A percentile compares a stretch with the other conserved stretches of the same genome.
Evolutionary conservation across 2,113 vertebrate species (phyloP).

Genomic region (Phalacrocorax carbo): DNA sequence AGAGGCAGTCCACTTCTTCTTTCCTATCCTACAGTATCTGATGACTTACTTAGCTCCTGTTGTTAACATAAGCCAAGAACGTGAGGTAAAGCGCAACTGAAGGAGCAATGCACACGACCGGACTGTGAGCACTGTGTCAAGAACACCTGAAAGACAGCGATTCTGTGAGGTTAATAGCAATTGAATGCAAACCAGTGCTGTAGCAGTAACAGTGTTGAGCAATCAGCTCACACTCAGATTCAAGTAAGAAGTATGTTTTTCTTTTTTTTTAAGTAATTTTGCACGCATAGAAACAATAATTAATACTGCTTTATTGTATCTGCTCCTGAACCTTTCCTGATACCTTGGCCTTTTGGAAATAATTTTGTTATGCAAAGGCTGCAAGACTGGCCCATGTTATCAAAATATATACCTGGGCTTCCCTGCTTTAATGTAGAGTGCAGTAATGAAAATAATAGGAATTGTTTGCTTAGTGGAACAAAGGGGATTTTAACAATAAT

Average conservation of each 20-base stretch:
- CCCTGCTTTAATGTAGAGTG: constrained; percentile 53
- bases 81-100: not conserved
- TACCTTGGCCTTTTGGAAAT: constrained; percentile 57
- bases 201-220: not conserved
- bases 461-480: constrained; percentile 74
- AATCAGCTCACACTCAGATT: not conserved
- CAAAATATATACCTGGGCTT: constrained; percentile 39
- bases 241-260: not conserved
- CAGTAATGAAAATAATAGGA: constrained; percentile 67
- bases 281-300: constrained; percentile 27
- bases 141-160: not conserved
- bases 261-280: constrained; percentile 16
- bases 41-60: not conserved
- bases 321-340: not conserved
- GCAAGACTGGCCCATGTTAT: constrained; percentile 30
- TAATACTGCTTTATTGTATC: constrained; percentile 8
- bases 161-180: not conserved
- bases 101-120: not conserved
- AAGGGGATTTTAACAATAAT: constrained; percentile 73
- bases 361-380: constrained; percentile 28
- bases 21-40: not conserved
- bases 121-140: not conserved
- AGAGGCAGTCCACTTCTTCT: not conserved
- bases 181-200: not conserved
- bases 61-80: not conserved